Evolutionary conservation across 2,888 invertebrate species (phyloP), one percentile per base, ranked within the genome.

Genomic region (Dasysyrphus albostriatus): DNA sequence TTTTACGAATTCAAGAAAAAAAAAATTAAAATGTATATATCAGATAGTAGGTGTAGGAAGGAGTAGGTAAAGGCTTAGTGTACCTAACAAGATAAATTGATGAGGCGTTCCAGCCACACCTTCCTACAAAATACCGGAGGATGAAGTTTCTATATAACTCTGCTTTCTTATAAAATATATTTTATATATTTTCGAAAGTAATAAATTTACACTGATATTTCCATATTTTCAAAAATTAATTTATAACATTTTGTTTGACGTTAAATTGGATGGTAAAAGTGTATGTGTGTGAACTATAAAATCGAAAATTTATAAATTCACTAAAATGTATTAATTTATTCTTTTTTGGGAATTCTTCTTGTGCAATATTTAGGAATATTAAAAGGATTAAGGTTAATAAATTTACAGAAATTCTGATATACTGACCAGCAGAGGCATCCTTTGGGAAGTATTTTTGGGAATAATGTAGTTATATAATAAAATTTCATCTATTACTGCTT

Each of bases 191-290:
- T 32, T 51, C 8, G 5, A 67, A 24, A 34, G 70, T 32, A 72
- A 77, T 82, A 82, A 76, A 77, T 82, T 63, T 51, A 44, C 34
- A 72, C 72, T 59, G 42, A 72, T 58, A 72, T 76, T 72, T 76
- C 42, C 63, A 77, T 82, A 72, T 76, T 76, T 65, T 37, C 32
- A 58, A 39, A 9, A 59, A 19, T n/a, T n/a, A 29, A 54, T 24
- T 54, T 54, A 47, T 54, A 54, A 32, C 5, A 73, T 65, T 80
- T 73, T 69, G 2, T 16, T 47, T n/a, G 47, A 16, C 8, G 54
- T 61, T 65, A 51, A 51, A 24, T 24, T 24, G 10, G 3, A 24
- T 51, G 24, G 51, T 2, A 9, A 12, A 49, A 19, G 6, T 12
- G 16, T 24, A 3, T 24, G 1, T 24, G 24, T 12, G 5, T 16